Evolutionary conservation across 2,888 invertebrate genomes (phyloP).

Genomic region (Acleris sparsana): DNA sequence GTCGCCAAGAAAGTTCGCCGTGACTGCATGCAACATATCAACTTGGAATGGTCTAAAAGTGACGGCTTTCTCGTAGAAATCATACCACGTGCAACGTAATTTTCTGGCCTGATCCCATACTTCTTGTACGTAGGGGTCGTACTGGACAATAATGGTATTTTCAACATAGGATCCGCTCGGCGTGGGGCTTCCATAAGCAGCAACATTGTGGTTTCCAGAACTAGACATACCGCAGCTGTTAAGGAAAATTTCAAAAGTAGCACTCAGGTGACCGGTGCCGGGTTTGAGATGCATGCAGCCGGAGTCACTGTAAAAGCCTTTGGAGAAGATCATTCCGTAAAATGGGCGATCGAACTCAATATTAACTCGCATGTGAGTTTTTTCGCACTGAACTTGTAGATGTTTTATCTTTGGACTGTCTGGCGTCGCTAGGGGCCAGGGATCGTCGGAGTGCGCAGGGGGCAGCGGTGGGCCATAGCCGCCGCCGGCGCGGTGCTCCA

Average conservation of each 20-base stretch:
- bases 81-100: conserved; percentile 97
- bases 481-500: conserved; percentile 91
- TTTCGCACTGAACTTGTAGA: conserved; percentile 96
- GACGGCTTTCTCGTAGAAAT: conserved; percentile 97
- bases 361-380: conserved; percentile 97
- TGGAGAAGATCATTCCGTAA: conserved; percentile 98
- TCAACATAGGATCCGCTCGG: conserved; percentile 97
- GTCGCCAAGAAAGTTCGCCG: conserved; percentile 97
- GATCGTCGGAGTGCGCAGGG: conserved; percentile 87
- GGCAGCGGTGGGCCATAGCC: conserved; percentile 89
- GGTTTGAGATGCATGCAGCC: conserved; percentile 96
- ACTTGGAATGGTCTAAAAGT: conserved; percentile 98
- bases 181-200: conserved; percentile 92
- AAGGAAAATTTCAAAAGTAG: conserved; percentile 96
- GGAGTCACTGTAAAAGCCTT: conserved; percentile 95
- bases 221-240: conserved; percentile 97
- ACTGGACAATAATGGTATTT: conserved; percentile 97
- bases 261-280: conserved; percentile 94
- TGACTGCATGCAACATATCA: conserved; percentile 97
- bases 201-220: conserved; percentile 94
- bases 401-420: conserved; percentile 97
- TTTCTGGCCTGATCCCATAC: conserved; percentile 98
- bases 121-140: conserved; percentile 97
- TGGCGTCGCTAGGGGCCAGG: conserved; percentile 94
- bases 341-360: conserved; percentile 97